A percentile compares a stretch with the other conserved stretches of the same genome.
phyloP scores from a whole-genome alignment of 2,888 invertebrate species.

The Nomada ferruginata region DNA sequence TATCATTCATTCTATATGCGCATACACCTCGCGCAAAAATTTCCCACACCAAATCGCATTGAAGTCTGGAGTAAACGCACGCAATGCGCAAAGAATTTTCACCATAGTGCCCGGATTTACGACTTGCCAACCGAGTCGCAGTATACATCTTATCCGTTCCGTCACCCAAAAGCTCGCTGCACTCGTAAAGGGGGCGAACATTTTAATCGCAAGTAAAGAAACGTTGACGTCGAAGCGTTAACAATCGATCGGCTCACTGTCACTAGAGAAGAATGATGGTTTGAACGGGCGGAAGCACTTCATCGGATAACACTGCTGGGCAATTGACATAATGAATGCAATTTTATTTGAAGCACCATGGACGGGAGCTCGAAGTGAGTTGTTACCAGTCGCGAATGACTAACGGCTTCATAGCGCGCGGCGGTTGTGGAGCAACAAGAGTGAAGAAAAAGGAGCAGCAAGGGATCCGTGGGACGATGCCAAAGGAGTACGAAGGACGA shows the following conservation, averaged over 20 bases:
- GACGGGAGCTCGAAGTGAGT: conserved; percentile 60
- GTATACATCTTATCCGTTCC: no score
- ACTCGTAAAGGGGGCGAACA: no score
- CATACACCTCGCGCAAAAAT: no score
- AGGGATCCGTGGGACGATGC: conserved; percentile 24
- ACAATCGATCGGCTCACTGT: conserved; percentile 49
- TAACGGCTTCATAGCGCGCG: conserved; percentile 56
- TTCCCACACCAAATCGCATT: no score
- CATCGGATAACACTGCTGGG: conserved; percentile 67
- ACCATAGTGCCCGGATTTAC: no score
- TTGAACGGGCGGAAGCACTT: conserved; percentile 64
- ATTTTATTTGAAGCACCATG: conserved; percentile 71
- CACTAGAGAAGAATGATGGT: conserved; percentile 45
- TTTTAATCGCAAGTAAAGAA: conserved; percentile 8
- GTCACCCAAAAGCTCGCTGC: no score
- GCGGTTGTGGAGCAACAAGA: conserved; percentile 44
- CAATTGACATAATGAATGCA: conserved; percentile 76
- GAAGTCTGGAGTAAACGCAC: no score
- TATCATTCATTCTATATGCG: no score
- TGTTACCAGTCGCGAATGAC: conserved; percentile 68
- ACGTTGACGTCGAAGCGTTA: conserved; percentile 33
- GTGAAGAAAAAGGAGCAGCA: conserved; percentile 36
- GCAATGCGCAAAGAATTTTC: no score
- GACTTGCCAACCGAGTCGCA: no score
- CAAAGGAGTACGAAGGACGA: conserved; percentile 58